These are phyloP conservation scores for Scomber scombrus DNA, from an alignment of 2,113 vertebrate species.

Conservation along the genomic window DNA sequence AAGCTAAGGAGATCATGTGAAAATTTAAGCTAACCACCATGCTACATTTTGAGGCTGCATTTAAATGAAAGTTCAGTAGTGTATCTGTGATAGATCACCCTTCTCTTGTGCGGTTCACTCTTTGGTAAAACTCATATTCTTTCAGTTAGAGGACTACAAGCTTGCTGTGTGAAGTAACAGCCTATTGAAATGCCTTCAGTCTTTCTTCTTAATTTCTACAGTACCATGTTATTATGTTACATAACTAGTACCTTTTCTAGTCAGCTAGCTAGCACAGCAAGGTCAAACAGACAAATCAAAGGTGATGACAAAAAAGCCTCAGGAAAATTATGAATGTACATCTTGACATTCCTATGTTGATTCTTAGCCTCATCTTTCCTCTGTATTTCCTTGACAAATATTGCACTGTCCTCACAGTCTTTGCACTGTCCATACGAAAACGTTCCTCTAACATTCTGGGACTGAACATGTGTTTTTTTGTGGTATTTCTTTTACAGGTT, in stretches of 20 bases:
- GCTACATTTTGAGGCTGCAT: slow-evolving; percentile 75
- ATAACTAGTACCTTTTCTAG: slow-evolving; percentile 70
- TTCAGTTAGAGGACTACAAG: slow-evolving; percentile 52
- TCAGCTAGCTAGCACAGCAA: slow-evolving; percentile 48
- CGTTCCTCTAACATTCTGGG: slow-evolving; percentile 41
- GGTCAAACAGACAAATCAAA: slow-evolving; percentile 39
- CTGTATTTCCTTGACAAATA: slow-evolving; percentile 82
- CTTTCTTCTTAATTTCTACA: slow-evolving; percentile 54
- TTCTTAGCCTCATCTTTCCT: slow-evolving; percentile 60
- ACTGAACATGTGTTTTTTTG: neutral
- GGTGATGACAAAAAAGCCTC: slow-evolving; percentile 43
- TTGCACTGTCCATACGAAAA: slow-evolving; percentile 63
- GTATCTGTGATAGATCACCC: slow-evolving; percentile 56
- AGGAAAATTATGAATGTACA: slow-evolving; percentile 37
- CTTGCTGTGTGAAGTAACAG: slow-evolving; percentile 51
- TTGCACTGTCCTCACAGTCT: slow-evolving; percentile 84
- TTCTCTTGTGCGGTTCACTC: slow-evolving; percentile 66
- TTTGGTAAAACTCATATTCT: slow-evolving; percentile 80
- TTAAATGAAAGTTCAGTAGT: slow-evolving; percentile 73
- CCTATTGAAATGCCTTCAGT: slow-evolving; percentile 56
- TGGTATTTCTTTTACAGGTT: neutral
- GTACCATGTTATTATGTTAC: slow-evolving; percentile 42
- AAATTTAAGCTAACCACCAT: slow-evolving; percentile 49
- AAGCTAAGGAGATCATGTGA: slow-evolving; percentile 50
- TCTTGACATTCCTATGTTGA: slow-evolving; percentile 66